Evolutionary conservation across 2,888 invertebrate genomes (phyloP).

Genomic region (Drosophila ochracea): DNA sequence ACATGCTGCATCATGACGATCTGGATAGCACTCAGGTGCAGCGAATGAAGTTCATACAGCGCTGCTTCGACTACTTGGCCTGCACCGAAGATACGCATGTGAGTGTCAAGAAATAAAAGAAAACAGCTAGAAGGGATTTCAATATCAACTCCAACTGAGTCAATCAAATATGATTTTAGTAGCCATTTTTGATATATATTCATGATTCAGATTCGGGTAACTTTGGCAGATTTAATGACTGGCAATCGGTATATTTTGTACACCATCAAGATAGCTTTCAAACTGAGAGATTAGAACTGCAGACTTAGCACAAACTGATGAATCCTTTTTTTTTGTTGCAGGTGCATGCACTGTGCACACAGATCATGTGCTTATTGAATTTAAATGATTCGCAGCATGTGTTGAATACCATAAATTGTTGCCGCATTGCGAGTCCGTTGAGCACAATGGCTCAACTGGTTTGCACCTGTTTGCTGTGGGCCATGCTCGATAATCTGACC

Average conservation of each 20-base stretch:
- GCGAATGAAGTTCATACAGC: constrained; percentile 51
- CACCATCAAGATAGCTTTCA: not conserved
- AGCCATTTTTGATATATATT: not conserved
- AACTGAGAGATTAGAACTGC: too few relatives aligned
- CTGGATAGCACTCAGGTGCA: constrained; percentile 36
- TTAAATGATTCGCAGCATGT: constrained; percentile 45
- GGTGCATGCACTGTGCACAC: constrained; percentile 52
- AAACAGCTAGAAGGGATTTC: not conserved
- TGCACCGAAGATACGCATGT: constrained; percentile 64
- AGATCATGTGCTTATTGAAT: constrained; percentile 47
- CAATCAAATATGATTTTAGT: not conserved
- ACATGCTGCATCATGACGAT: constrained; percentile 48
- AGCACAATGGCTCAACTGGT: constrained; percentile 61
- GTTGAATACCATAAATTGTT: constrained; percentile 57
- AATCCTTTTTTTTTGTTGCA: not conserved
- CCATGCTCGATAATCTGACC: constrained; percentile 52
- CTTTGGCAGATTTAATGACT: not conserved
- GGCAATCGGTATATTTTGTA: not conserved
- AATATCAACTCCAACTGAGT: not conserved
- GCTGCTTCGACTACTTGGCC: constrained; percentile 64
- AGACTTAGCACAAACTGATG: not conserved
- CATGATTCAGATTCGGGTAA: not conserved
- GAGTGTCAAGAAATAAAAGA: not conserved
- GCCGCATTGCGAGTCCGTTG: constrained; percentile 52
- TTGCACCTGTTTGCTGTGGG: constrained; percentile 56